Base-by-base conservation (phyloP, 2,113 vertebrate genomes). In the Tachuris rubrigastra region DNA sequence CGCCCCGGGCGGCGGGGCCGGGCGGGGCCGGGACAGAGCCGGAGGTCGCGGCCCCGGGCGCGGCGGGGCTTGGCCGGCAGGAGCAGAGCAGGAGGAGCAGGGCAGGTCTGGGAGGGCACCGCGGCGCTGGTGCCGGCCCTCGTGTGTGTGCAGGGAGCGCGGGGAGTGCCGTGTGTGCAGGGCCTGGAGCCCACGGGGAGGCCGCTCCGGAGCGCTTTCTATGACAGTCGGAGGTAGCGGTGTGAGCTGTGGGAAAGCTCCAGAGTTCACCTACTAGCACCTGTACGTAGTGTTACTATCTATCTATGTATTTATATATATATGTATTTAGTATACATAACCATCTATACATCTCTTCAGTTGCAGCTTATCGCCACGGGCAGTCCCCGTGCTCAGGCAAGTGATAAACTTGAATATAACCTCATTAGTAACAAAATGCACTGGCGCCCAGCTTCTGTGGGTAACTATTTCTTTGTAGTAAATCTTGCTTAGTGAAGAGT, bases 151-250 rank as follows among this genome's bases (percentile, higher is more conserved):
- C 21, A 8, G 31, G 42, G 27, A 12, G 14, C 19, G 9, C 6
- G 13, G 4, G n/a, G 10, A 42, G 2, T 13, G 31, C 8, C 8
- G 0, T 3, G 23, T 15, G 49, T 50, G 49, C 10, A 3, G 31
- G 56, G 31, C 69, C 63, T 44, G 39, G 27, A 39, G 27, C 23
- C 55, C 44, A 22, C 16, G 4, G 15, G 2, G 52, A 10, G 21
- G 17, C 16, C 17, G 31, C 17, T 52, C 4, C 2, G 7, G 22
- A 12, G 46, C 4, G 3, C 20, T 22, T 18, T 33, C 25, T 2
- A 15, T 71, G 28, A 31, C 22, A 2, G 41, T 5, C 6, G 3
- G 5, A 18, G 3, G 5, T 30, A 23, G 12, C 17, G 4, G 4
- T 14, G n/a, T 17, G 3, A 59, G 11, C 28, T 5, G 27, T 44